These are phyloP conservation scores for Spilarctia lutea DNA, from an alignment of 2,888 invertebrate genomes.

Conservation along the genomic window DNA sequence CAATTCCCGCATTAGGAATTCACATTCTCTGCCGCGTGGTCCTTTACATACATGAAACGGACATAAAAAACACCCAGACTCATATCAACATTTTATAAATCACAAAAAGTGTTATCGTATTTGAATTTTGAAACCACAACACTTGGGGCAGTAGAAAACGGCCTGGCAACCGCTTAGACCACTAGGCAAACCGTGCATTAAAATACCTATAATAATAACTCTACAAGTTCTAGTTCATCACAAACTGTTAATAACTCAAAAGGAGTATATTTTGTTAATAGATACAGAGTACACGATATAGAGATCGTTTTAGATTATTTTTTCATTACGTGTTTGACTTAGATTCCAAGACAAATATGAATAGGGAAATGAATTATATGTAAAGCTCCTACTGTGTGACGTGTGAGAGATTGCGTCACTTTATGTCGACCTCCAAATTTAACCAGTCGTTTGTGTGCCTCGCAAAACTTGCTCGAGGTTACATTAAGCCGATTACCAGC, in stretches of 20 bases:
- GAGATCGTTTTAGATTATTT: slow-evolving; percentile 49
- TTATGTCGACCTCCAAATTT: slow-evolving; percentile 85
- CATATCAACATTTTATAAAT: too few relatives aligned
- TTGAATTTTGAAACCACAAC: too few relatives aligned
- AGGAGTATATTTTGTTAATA: slow-evolving; percentile 28
- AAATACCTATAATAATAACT: background rate
- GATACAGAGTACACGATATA: background rate
- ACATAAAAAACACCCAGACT: too few relatives aligned
- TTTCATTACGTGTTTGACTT: slow-evolving; percentile 65
- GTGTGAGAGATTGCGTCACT: slow-evolving; percentile 84
- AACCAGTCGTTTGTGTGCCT: slow-evolving; percentile 82
- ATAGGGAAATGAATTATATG: slow-evolving; percentile 85
- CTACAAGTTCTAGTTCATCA: slow-evolving; percentile 22
- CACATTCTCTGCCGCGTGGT: too few relatives aligned
- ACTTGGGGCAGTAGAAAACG: too few relatives aligned
- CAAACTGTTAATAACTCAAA: slow-evolving; percentile 34
- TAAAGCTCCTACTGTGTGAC: slow-evolving; percentile 82
- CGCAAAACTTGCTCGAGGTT: slow-evolving; percentile 84
- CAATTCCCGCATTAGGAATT: too few relatives aligned
- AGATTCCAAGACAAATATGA: slow-evolving; percentile 85
- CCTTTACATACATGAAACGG: too few relatives aligned
- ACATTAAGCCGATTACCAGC: slow-evolving; percentile 85
- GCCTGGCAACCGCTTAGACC: too few relatives aligned
- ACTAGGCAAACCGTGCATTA: too few relatives aligned
- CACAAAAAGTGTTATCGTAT: too few relatives aligned